Evolutionary conservation across 2,888 invertebrate genomes (phyloP).

Genomic region (Epistrophella euchroma): DNA sequence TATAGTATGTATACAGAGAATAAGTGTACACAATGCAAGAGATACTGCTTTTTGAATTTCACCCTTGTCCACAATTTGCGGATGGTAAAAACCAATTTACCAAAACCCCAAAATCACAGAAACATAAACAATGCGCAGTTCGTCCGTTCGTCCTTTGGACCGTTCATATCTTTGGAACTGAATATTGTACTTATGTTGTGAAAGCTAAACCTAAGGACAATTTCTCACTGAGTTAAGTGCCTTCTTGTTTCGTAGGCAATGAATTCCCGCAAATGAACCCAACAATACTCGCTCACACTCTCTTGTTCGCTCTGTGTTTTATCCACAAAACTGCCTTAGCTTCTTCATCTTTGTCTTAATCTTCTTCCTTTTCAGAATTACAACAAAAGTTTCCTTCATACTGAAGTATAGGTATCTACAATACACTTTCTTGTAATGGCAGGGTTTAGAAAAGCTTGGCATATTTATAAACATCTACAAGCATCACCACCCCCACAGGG

Average conservation of each 20-base stretch:
- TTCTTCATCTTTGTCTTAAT: constrained; percentile 39
- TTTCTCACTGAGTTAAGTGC: constrained; percentile 69
- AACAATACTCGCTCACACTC: constrained; percentile 12
- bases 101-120: constrained; percentile 62
- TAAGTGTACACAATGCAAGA: not conserved
- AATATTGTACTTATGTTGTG: constrained; percentile 29
- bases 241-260: constrained; percentile 68
- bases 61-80: constrained; percentile 65
- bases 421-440: constrained; percentile 55
- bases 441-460: constrained; percentile 37
- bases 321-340: constrained; percentile 47
- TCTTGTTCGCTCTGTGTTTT: constrained; percentile 7
- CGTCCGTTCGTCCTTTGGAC: not conserved
- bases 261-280: constrained; percentile 71
- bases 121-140: constrained; percentile 43
- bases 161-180: not conserved
- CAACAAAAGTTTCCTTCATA: constrained; percentile 55
- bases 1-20: not conserved
- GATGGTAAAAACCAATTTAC: constrained; percentile 70
- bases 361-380: constrained; percentile 42
- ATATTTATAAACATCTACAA: constrained; percentile 28
- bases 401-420: not conserved
- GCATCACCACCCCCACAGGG: constrained; percentile 16
- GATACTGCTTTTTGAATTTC: constrained; percentile 47
- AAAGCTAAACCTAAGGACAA: constrained; percentile 58